Evolutionary conservation across 2,888 invertebrate species (phyloP).

Genomic region (Caenorhabditis doughertyi): DNA sequence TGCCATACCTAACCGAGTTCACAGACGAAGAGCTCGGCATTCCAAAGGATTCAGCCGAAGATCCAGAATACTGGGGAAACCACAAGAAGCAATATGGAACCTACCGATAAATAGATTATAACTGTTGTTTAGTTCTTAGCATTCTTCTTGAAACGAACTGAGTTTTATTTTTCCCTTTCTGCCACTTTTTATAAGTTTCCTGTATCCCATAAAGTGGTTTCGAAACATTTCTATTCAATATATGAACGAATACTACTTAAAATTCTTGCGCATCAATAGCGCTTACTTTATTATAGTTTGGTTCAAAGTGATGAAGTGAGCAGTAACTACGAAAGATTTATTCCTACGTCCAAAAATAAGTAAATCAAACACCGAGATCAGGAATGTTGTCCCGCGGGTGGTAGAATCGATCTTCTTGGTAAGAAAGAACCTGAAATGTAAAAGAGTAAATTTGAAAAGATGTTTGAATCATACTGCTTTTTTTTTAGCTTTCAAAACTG

Average conservation of each 20-base stretch:
- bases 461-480: slow-evolving; percentile 25
- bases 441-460: not conserved
- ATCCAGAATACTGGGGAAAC: slow-evolving; percentile 82
- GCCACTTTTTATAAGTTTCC: slow-evolving; percentile 31
- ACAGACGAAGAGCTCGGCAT: slow-evolving; percentile 82
- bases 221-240: too few relatives aligned
- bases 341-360: too few relatives aligned
- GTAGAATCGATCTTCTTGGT: slow-evolving; percentile 59
- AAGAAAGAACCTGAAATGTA: slow-evolving; percentile 54
- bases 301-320: too few relatives aligned
- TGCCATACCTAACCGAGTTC: slow-evolving; percentile 81
- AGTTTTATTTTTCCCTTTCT: slow-evolving; percentile 27
- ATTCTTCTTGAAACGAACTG: slow-evolving; percentile 33
- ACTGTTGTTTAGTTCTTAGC: slow-evolving; percentile 42
- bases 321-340: too few relatives aligned
- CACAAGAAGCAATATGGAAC: slow-evolving; percentile 77
- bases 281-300: too few relatives aligned
- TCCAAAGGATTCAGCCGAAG: slow-evolving; percentile 79
- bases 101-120: slow-evolving; percentile 73
- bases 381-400: slow-evolving; percentile 42
- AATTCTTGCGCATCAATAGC: too few relatives aligned
- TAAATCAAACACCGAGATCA: slow-evolving; percentile 30
- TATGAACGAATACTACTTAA: too few relatives aligned
- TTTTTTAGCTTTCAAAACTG: slow-evolving; percentile 45
- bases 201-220: slow-evolving; percentile 48